Conservation (phyloP, 1,140 invertebrate species). For the Aradophagus sp. region DNA sequence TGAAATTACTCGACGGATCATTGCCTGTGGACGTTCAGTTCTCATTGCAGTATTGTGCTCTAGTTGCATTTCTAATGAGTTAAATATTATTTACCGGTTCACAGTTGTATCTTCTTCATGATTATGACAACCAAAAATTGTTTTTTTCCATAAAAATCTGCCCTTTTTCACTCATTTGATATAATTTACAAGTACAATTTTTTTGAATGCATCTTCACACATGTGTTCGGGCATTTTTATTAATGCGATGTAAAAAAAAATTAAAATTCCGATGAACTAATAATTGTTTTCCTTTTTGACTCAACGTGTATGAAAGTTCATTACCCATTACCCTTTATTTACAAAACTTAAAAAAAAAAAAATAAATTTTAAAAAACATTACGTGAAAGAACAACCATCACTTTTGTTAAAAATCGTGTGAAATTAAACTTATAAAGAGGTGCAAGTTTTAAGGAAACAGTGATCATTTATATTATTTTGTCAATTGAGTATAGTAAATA, state of each 20-base stretch:
- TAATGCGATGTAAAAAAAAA: slow-evolving; percentile 4
- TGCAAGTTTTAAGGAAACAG: too few relatives aligned
- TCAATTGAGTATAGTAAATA: too few relatives aligned
- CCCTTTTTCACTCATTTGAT: background rate
- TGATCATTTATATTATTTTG: too few relatives aligned
- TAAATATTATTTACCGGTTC: background rate
- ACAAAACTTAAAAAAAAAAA: too few relatives aligned
- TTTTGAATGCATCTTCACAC: slow-evolving; percentile 4
- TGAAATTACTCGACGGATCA: background rate
- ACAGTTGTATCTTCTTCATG: background rate
- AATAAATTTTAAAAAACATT: too few relatives aligned
- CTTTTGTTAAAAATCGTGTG: too few relatives aligned
- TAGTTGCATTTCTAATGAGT: background rate
- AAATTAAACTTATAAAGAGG: too few relatives aligned
- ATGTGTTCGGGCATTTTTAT: slow-evolving; percentile 1
- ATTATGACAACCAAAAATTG: background rate
- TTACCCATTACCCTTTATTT: too few relatives aligned
- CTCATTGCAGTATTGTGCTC: background rate
- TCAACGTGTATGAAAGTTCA: background rate
- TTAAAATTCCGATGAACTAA: background rate
- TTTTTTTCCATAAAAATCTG: background rate
- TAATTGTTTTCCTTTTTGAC: slow-evolving; percentile 7
- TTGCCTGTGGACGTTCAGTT: background rate
- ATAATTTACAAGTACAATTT: slow-evolving; percentile 3
- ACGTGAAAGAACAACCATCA: too few relatives aligned